Base-by-base conservation (phyloP, 2,888 invertebrate genomes). In the Ornithoptera priamus region DNA sequence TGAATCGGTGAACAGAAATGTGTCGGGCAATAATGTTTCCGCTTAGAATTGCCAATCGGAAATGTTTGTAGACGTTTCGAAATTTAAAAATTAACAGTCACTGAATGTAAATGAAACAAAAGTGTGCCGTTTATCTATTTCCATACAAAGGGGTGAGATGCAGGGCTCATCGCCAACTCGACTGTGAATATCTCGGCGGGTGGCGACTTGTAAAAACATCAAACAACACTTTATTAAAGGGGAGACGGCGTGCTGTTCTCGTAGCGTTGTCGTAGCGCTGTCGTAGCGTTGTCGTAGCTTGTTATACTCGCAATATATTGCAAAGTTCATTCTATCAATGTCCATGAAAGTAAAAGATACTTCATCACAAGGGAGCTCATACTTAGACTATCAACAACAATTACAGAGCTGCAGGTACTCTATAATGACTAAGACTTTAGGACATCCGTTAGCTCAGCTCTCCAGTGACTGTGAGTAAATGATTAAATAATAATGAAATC, bases 141-240 rank as follows among this genome's bases (percentile, higher is more conserved):
- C 79, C 60, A 72, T 80, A 86, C 84, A 85, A 87, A 86, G 81
- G 85, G 85, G 82, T 84, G 78, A 80, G 78, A 75, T 76, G 75
- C 80, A 78, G 75, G 80, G 79, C 76, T 76, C 85, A 86, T 85
- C 81, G 85, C 64, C 78, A 78, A 84, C 79, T 84, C 85, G 79
- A 80, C 82, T 83, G 88, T 84, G 78, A 86, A 84, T 85, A 87
- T 88, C 87, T 81, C 67, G 57, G 68, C 68, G 72, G 62, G 75
- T 62, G 62, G 70, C 65, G 64, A 68, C 68, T 71, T 71, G 64
- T 68, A 77, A 82, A 85, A 83, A 84, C 81, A 81, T 75, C 76
- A 77, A 81, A 80, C 78, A 80, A 78, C 77, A 77, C 79, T 76
- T 78, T 73, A 68, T 62, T 70, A 78, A 39, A 77, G 79, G 82